A percentile compares a stretch with the other conserved stretches of the same genome.
Conservation (phyloP, 2,888 invertebrate species). For the Lepidochrysops patricia region DNA sequence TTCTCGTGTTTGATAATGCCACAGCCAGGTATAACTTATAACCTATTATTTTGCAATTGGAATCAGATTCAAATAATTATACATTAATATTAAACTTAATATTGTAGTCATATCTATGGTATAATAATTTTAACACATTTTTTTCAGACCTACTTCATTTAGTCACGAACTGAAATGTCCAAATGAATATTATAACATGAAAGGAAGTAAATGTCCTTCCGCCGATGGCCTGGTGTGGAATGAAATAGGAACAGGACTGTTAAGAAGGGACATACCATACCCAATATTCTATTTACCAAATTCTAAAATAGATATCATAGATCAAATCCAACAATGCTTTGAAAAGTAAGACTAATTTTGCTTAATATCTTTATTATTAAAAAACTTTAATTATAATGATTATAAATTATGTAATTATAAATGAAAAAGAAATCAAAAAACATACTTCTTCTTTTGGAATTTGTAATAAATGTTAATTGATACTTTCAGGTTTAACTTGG, state of each 20-base stretch:
- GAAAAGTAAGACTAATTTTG: conserved; percentile 42
- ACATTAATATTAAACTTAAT: not conserved
- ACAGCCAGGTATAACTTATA: conserved; percentile 39
- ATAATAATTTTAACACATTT: not conserved
- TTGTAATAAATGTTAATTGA: conserved; percentile 7
- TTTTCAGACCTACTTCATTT: conserved; percentile 48
- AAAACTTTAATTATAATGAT: no score
- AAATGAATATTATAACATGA: conserved; percentile 75
- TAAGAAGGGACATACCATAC: conserved; percentile 88
- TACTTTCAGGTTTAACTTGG: conserved; percentile 78
- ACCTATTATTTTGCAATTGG: not conserved
- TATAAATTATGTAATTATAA: not conserved
- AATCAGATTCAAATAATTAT: no score
- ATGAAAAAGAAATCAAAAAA: no score
- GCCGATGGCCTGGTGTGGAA: conserved; percentile 87
- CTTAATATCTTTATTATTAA: not conserved
- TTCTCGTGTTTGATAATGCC: conserved; percentile 75
- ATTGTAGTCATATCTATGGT: not conserved
- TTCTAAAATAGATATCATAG: conserved; percentile 66
- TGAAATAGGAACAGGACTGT: conserved; percentile 81
- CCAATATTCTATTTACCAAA: conserved; percentile 86
- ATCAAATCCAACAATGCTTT: conserved; percentile 76
- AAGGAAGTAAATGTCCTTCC: conserved; percentile 63
- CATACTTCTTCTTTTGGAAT: no score
- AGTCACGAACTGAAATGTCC: conserved; percentile 87